phyloP scores from a whole-genome alignment of 2,797 vertebrate species.

The Poeciliopsis paucimaculata region DNA sequence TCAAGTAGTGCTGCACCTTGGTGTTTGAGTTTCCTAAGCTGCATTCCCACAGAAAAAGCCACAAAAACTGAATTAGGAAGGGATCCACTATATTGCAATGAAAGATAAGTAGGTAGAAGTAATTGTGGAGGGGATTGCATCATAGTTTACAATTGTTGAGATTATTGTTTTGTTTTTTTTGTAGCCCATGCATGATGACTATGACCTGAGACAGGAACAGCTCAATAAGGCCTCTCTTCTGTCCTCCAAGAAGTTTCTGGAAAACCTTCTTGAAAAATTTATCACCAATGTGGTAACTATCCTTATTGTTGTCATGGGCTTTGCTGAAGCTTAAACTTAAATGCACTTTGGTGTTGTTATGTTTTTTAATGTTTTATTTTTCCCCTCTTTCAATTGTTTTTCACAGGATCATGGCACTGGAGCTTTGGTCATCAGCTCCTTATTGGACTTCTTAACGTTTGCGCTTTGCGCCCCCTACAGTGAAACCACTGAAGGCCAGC shows the following conservation, averaged over 20 bases:
- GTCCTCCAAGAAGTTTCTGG: slow-evolving; percentile 98
- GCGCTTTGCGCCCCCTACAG: slow-evolving; percentile 98
- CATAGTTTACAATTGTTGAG: not conserved
- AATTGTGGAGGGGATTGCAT: not conserved
- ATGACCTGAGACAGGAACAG: slow-evolving; percentile 97
- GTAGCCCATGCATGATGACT: slow-evolving; percentile 99
- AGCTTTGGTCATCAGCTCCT: slow-evolving; percentile 97
- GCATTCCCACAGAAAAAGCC: too few species aligned
- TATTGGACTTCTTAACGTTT: slow-evolving; percentile 98
- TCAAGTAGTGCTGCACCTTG: not conserved
- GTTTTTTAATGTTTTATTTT: not conserved
- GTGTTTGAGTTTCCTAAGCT: not conserved
- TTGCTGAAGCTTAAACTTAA: not conserved
- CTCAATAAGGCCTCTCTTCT: slow-evolving; percentile 98
- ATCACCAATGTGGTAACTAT: slow-evolving; percentile 94
- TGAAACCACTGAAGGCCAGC: slow-evolving; percentile 97
- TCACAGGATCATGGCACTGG: slow-evolving; percentile 94
- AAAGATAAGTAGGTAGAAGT: not conserved
- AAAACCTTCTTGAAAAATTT: slow-evolving; percentile 99
- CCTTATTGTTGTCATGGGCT: not conserved
- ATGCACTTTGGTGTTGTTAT: not conserved
- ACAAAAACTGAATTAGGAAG: not conserved
- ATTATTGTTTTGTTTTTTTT: slow-evolving; percentile 1
- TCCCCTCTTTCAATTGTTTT: slow-evolving; percentile 23
- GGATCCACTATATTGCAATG: not conserved